Base-by-base conservation (phyloP, 2,888 invertebrate species). In the Watsonalla cultraria region DNA sequence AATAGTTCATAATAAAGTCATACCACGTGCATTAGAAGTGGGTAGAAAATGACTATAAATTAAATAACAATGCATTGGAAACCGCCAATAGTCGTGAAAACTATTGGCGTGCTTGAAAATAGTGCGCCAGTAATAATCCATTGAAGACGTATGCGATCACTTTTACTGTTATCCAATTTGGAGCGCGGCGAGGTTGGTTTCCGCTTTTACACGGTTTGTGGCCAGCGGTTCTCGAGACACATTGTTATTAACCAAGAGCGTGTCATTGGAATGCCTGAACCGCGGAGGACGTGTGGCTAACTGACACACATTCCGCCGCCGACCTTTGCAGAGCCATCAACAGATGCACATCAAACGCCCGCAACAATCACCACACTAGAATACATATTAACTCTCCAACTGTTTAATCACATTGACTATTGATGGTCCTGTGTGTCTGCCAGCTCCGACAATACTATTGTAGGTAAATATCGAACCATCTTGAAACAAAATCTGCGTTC, bases 131-230 rank as follows among this genome's bases (percentile, higher is more conserved):
- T 74, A 78, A 82, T 83, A 83, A 83, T 81, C 80, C 78, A 83
- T 82, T 77, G 79, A 80, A 86, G 76, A 84, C 72, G 83, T 87
- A 85, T 88, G 87, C 85, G 88, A 89, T 84, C 87, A 86, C 85
- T 88, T 86, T 88, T 89, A 89, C 89, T 90, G 88, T 88, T 90
- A 89, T 87, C 84, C 88, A 88, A 90, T 89, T 90, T 88, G 74
- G 87, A 86, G 80, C 87, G 82, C 80, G 77, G 77, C 77, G 77
- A 78, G 75, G 76, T 84, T 75, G 82, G 84, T 88, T 88, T 89
- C 88, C 86, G 84, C 87, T 87, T 87, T 89, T 89, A 86, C 84
- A 87, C 82, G 83, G 86, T 86, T 84, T 89, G 89, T 81, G 87
- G 86, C 78, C 68, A 65, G 71, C 72, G 78, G 68, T 68, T 66